phyloP scores from a whole-genome alignment of 2,797 vertebrate species.

The Lacerta agilis region DNA sequence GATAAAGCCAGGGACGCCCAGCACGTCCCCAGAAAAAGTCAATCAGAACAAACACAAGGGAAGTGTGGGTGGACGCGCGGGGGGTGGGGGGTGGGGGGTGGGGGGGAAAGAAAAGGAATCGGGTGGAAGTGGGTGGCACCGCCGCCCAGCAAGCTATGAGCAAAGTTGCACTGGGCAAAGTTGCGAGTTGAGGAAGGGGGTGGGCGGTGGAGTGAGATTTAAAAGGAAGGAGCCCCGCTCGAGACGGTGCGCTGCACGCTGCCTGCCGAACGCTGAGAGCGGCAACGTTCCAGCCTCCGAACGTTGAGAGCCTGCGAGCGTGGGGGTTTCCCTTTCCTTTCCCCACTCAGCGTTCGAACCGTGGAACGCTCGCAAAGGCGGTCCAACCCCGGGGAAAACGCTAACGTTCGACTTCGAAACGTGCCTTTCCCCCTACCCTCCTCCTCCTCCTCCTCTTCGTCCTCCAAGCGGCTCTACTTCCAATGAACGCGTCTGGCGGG shows the following conservation, averaged over 20 bases:
- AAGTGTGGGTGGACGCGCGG: background rate
- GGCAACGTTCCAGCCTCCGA: background rate
- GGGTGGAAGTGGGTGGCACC: background rate
- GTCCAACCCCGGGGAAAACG: background rate
- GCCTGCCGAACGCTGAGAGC: background rate
- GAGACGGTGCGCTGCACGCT: background rate
- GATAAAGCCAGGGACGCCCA: constrained; percentile 23
- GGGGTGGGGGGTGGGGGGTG: background rate
- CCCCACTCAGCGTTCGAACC: background rate
- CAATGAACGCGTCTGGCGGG: constrained; percentile 6
- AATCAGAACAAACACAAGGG: background rate
- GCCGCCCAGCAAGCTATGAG: too few relatives aligned
- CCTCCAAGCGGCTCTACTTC: constrained; percentile 10
- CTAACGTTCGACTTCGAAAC: background rate
- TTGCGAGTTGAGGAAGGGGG: background rate
- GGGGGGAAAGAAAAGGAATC: background rate
- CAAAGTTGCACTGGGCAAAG: background rate
- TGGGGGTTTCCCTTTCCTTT: background rate
- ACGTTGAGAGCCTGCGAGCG: background rate
- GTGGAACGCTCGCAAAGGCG: background rate
- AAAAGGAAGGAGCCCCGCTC: background rate
- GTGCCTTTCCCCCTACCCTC: background rate
- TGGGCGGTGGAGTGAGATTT: background rate
- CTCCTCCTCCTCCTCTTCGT: background rate
- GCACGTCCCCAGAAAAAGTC: constrained; percentile 27